These are phyloP conservation scores for Rhodinocichla rosea DNA, from an alignment of 2,113 vertebrate species.

Conservation along the genomic window DNA sequence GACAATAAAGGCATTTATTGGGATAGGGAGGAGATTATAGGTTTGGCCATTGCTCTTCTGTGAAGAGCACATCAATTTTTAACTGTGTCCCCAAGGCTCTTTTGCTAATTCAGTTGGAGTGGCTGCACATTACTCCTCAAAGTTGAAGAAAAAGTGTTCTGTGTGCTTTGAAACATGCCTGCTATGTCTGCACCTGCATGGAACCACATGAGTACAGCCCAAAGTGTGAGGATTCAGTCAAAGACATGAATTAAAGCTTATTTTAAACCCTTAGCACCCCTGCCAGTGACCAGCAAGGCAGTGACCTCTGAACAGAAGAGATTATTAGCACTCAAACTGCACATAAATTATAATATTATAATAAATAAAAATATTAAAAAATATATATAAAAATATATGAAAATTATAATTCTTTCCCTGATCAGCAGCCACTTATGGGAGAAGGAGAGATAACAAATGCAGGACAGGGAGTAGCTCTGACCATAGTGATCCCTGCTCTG, in stretches of 20 bases:
- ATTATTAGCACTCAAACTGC: neutral
- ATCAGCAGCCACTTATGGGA: neutral
- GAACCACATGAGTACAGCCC: neutral
- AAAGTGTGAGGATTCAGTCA: neutral
- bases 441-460: neutral
- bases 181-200: neutral
- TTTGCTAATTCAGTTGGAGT: neutral
- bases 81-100: neutral
- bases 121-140: neutral
- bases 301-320: neutral
- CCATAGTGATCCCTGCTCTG: neutral
- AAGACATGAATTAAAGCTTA: neutral
- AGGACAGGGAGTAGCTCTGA: neutral
- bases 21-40: neutral
- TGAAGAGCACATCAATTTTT: neutral
- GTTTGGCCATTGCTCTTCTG: neutral
- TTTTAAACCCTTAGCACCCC: neutral
- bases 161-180: neutral
- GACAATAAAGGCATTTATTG: neutral
- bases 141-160: rapidly evolving
- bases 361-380: too few species aligned
- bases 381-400: too few species aligned
- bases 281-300: neutral
- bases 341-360: neutral
- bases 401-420: neutral